Base-by-base conservation (phyloP, 2,113 vertebrate species). In the Limanda limanda region DNA sequence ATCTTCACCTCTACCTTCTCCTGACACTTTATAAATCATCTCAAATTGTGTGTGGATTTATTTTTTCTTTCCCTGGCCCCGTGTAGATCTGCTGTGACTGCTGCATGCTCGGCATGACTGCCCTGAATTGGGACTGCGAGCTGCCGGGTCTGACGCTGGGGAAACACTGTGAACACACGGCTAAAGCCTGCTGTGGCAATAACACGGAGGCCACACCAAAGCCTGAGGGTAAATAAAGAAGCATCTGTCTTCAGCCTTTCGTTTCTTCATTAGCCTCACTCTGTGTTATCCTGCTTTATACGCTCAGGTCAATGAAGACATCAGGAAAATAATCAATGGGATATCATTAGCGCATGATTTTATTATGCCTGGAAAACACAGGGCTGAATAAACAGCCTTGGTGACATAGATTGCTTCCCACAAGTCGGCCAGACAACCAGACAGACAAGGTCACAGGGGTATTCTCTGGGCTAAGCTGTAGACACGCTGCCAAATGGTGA, bases 81-180 rank as follows among this genome's bases (percentile, higher is more conserved):
- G 14, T 48, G 51, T 78, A 99, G 97, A 91, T 81, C 4, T 99
- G 98, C 40, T 99, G 98, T 66, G 93, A 96, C 64, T 99, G 98
- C 89, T 99, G 97, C 73, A 67, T 94, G 81, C 93, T 99, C 74
- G 97, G 97, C 8, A 60, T 88, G 63, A 92, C 94, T n/a, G 63
- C 82, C 15, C 90, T 74, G 72, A 94, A 91, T 21, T 90, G 86
- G 80, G 89, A 85, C 79, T 99, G 97, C 76, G 94, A 96, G 17
- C 88, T 95, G 55, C 13, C 8, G 8, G 95, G 76, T 57, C 86
- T 94, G 0, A 84, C 93, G 55, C 87, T 95, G 13, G 95, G 94
- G 42, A 94, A 93, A 79, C 94, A 94, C 82, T 99, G 98, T 14
- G 89, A 91, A 5, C 69, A 90, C 69, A 92, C 95, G 23, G 96